Evolutionary conservation across 35 echinoderm and acorn worm species (phyloP).

Genomic region (Stichopus chloronotus): DNA sequence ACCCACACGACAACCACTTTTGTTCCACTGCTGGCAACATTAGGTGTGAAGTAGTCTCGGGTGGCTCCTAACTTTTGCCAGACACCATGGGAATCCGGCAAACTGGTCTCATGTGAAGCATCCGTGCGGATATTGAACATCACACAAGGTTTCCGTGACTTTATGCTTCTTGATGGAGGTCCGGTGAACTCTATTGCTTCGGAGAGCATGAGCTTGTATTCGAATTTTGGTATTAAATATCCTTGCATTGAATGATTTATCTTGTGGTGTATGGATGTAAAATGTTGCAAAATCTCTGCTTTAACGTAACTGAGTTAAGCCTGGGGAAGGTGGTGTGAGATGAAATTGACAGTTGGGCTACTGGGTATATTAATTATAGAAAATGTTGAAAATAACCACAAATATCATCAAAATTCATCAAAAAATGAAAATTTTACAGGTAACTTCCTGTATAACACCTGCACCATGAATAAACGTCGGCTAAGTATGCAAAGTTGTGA

Average conservation of each 20-base stretch:
- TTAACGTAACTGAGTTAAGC: too few relatives aligned
- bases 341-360: too few relatives aligned
- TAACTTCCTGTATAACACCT: too few relatives aligned
- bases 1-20: background rate
- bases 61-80: background rate
- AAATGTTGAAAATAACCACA: too few relatives aligned
- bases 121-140: background rate
- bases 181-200: background rate
- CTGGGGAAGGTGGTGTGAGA: too few relatives aligned
- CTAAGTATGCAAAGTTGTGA: too few relatives aligned
- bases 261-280: too few relatives aligned
- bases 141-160: background rate
- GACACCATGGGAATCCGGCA: background rate
- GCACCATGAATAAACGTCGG: too few relatives aligned
- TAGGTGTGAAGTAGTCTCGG: background rate
- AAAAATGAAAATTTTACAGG: too few relatives aligned
- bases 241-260: constrained; percentile 16
- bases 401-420: too few relatives aligned
- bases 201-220: background rate
- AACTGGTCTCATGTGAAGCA: background rate
- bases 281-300: too few relatives aligned
- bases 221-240: background rate
- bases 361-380: too few relatives aligned
- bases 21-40: background rate
- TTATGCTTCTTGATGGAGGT: background rate